A percentile compares a stretch with the other conserved stretches of the same genome.
Evolutionary conservation across 2,797 vertebrate species (phyloP).

Genomic region (Melanotaenia trifasciata): DNA sequence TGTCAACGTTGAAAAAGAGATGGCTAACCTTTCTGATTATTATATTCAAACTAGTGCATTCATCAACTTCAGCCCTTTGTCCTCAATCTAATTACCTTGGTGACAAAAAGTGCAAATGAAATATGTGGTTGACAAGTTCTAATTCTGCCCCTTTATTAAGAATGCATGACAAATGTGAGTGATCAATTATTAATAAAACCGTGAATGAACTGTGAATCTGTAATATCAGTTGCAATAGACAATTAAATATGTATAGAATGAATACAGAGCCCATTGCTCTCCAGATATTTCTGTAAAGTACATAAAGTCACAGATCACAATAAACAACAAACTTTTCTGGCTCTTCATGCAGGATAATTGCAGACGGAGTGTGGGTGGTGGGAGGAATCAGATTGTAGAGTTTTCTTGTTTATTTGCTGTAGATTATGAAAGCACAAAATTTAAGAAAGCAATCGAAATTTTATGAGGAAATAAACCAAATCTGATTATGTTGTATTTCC

Average conservation of each 20-base stretch:
- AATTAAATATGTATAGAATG: constrained; percentile 66
- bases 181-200: constrained; percentile 72
- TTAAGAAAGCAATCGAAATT: background rate
- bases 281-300: constrained; percentile 19
- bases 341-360: constrained; percentile 1
- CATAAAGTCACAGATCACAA: constrained; percentile 37
- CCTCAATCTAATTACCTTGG: constrained; percentile 46
- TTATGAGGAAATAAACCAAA: constrained; percentile 29
- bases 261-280: constrained; percentile 43
- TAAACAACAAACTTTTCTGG: constrained; percentile 33
- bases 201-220: constrained; percentile 69
- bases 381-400: constrained; percentile 2
- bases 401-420: constrained; percentile 19
- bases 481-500: constrained; percentile 18
- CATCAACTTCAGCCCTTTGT: constrained; percentile 29
- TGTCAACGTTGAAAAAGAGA: constrained; percentile 10
- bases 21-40: constrained; percentile 43
- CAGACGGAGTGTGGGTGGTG: constrained; percentile 11
- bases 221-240: constrained; percentile 67
- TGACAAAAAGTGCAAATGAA: constrained; percentile 55
- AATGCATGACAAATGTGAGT: constrained; percentile 69
- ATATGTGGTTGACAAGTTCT: constrained; percentile 60
- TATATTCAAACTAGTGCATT: constrained; percentile 39
- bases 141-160: constrained; percentile 69
- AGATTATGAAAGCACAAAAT: background rate